Evolutionary conservation across 2,888 invertebrate genomes (phyloP), one percentile per base, ranked within the genome.

Genomic region (Cistogaster globosa): DNA sequence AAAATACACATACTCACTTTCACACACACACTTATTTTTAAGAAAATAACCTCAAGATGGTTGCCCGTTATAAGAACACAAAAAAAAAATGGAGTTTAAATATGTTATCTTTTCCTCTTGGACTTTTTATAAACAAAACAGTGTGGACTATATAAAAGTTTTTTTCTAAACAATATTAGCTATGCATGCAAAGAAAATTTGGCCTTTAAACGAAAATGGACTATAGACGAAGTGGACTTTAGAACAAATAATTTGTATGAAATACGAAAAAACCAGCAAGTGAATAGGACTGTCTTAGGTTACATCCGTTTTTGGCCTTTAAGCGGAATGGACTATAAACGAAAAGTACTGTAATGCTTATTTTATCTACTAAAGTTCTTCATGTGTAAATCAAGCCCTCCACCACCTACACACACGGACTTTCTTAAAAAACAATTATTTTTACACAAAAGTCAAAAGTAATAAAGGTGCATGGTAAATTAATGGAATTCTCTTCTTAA

Each of bases 41-140:
- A 69, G 58, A 58, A 58, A 48, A 71, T 18, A 85, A 82, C 75
- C 65, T 85, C 75, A 85, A 85, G 82, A 85, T 82, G 85, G 85
- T 83, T 75, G 79, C 42, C 26, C 65, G 60, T 1, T 51, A 42
- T 38, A 18, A 63, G 51, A 18, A 65, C n/a, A 60, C 32, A 0
- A 36, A 38, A 69, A 82, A 85, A 78, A 65, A 53, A 53, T 53
- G 51, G 51, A 53, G 51, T 53, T 53, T 1, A 53, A 53, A 8
- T 20, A 18, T 53, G 51, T 53, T 53, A 20, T 53, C 51, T 48
- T 12, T 48, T 12, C 16, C 42, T 42, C 42, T 12, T n/a, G 45
- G 4, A 2, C 45, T n/a, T 14, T n/a, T 16, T 48, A 14, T 6
- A n/a, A 48, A n/a, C 16, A n/a, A n/a, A n/a, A n/a, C n/a, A n/a